Base-by-base conservation (phyloP, 2,888 invertebrate species). In the Tromatobia lineatoria region DNA sequence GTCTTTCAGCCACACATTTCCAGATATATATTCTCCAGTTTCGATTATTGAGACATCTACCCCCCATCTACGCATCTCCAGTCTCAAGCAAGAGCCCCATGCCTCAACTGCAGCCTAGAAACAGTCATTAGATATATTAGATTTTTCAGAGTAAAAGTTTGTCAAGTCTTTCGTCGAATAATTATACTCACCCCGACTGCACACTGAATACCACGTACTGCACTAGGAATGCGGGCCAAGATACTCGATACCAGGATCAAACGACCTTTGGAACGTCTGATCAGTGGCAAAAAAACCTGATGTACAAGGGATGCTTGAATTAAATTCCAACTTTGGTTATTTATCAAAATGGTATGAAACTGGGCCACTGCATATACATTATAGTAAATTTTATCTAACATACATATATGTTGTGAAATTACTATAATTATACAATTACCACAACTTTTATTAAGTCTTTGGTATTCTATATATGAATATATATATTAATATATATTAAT, bases 31-130 rank as follows among this genome's bases (percentile, higher is more conserved):
- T 94, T 98, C 97, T 57, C 98, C 98, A 54, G 98, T 97, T 87
- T 98, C 97, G 50, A 98, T 96, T 29, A 97, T 95, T 69, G 97
- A 96, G 18, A 98, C 97, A 92, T 97, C 97, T 13, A 98, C 98
- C 67, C 97, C 97, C 91, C 97, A 96, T 74, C 96, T 95, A 88
- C 96, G 96, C 93, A 97, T 96, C 93, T 98, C 98, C 88, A 97
- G 95, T 59, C 98, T 95, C 76, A 98, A 95, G 91, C 97, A 97
- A 85, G 96, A 96, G 23, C 97, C 97, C 91, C 98, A 96, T 11
- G 97, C 96, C 92, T 98, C 98, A 10, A 98, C 94, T 0, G 97
- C 98, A 61, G 97, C 96, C 88, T 97, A 95, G 4, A 96, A 95
- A 70, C 7, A 52, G 6, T 69, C 11, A 38, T 59, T 38, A 71